A percentile compares a stretch with the other conserved stretches of the same genome.
Conservation (phyloP, 2,888 invertebrate genomes). For the Eretmocerus hayati region DNA sequence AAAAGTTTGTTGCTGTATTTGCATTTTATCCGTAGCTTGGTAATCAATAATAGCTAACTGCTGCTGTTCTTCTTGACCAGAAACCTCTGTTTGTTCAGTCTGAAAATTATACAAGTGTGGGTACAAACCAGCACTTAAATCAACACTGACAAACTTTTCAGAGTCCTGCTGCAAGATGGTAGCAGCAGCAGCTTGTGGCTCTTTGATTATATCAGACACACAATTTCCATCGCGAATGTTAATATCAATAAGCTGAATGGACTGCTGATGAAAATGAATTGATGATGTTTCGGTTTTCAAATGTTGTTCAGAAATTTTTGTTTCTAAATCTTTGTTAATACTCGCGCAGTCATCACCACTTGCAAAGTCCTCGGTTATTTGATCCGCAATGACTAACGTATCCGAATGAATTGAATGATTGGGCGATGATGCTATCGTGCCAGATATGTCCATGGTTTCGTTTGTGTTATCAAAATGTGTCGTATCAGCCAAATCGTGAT, state of each 20-base stretch:
- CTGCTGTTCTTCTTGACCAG: slow-evolving; percentile 42
- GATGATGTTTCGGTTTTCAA: slow-evolving; percentile 3
- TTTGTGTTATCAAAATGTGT: slow-evolving; percentile 45
- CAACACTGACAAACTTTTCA: slow-evolving; percentile 35
- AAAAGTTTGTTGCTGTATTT: slow-evolving; percentile 34
- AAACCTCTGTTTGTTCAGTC: slow-evolving; percentile 64
- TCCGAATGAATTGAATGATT: slow-evolving; percentile 44
- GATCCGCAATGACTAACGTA: slow-evolving; percentile 30
- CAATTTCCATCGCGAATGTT: slow-evolving; percentile 11
- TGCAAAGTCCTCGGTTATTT: slow-evolving; percentile 30
- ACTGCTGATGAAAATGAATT: slow-evolving; percentile 17
- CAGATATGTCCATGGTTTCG: slow-evolving; percentile 38
- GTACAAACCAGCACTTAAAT: slow-evolving; percentile 34
- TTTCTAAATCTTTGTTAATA: slow-evolving; percentile 21
- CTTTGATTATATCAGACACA: slow-evolving; percentile 35
- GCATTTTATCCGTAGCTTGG: slow-evolving; percentile 35
- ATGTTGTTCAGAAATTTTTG: slow-evolving; percentile 10
- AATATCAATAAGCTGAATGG: slow-evolving; percentile 20
- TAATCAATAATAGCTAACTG: slow-evolving; percentile 40
- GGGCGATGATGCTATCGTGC: slow-evolving; percentile 33
- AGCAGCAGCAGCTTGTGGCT: slow-evolving; percentile 16
- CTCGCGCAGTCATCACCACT: slow-evolving; percentile 17
- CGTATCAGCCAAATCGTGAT: slow-evolving; percentile 44
- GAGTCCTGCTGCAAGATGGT: slow-evolving; percentile 20
- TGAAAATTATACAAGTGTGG: slow-evolving; percentile 40